Evolutionary conservation across 2,797 vertebrate species (phyloP).

Genomic region (Ceryle rudis): DNA sequence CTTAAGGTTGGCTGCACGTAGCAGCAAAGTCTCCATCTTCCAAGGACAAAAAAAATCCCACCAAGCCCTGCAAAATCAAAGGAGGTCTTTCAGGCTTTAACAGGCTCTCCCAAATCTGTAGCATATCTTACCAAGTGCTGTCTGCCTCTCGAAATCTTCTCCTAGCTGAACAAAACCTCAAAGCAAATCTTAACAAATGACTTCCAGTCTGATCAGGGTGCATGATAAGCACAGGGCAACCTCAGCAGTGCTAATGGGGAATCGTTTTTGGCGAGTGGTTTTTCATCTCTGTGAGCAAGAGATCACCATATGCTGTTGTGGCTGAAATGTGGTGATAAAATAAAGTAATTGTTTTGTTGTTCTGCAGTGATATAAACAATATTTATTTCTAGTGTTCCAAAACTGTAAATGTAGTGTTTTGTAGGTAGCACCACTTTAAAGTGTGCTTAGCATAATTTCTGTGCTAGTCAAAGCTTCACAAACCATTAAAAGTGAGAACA

Average conservation of each 20-base stretch:
- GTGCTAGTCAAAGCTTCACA: slow-evolving; percentile 26
- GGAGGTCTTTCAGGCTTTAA: neutral
- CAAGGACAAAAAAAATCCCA: neutral
- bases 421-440: neutral
- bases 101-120: neutral
- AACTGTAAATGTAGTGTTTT: neutral
- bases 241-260: neutral
- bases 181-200: neutral
- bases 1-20: neutral
- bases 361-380: neutral
- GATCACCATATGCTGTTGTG: neutral
- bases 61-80: neutral
- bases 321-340: neutral
- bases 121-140: neutral
- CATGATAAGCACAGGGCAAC: neutral
- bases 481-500: slow-evolving; percentile 17
- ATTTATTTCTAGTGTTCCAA: neutral
- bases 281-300: neutral
- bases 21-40: neutral
- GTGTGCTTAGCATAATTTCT: slow-evolving; percentile 18
- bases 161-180: neutral
- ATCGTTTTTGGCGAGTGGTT: neutral
- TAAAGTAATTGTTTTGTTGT: neutral
- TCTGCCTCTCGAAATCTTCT: neutral
- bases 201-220: neutral